These are phyloP conservation scores for Gobio gobio DNA, from an alignment of 2,113 vertebrate species.

Conservation along the genomic window DNA sequence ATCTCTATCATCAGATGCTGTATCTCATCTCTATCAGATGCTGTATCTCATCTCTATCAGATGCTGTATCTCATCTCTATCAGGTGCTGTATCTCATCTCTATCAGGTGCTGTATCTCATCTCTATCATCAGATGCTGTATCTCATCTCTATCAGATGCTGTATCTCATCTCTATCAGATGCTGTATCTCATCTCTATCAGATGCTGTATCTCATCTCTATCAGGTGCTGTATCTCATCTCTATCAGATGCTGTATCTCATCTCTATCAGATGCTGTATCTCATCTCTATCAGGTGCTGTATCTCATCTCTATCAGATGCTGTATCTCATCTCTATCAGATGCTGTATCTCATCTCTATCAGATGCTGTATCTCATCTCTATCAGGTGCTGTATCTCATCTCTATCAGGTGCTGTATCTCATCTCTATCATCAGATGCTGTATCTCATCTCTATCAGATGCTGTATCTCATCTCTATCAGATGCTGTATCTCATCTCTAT, in stretches of 20 bases:
- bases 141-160: conserved; percentile 12
- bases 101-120: conserved; percentile 18
- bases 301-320: conserved; percentile 13
- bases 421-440: too few relatives aligned
- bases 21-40: conserved; percentile 9
- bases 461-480: background rate
- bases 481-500: background rate
- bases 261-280: conserved; percentile 15
- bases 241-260: background rate
- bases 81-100: background rate
- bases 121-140: too few relatives aligned
- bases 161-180: background rate
- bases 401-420: conserved; percentile 19
- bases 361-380: background rate
- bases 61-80: background rate
- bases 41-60: background rate
- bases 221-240: background rate
- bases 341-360: background rate
- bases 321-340: background rate
- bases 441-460: conserved; percentile 9
- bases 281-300: too few relatives aligned
- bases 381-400: background rate
- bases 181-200: background rate
- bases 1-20: too few relatives aligned
- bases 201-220: too few relatives aligned